Evolutionary conservation across 2,888 invertebrate species (phyloP).

Genomic region (Liopterus haemorrhoidalis): DNA sequence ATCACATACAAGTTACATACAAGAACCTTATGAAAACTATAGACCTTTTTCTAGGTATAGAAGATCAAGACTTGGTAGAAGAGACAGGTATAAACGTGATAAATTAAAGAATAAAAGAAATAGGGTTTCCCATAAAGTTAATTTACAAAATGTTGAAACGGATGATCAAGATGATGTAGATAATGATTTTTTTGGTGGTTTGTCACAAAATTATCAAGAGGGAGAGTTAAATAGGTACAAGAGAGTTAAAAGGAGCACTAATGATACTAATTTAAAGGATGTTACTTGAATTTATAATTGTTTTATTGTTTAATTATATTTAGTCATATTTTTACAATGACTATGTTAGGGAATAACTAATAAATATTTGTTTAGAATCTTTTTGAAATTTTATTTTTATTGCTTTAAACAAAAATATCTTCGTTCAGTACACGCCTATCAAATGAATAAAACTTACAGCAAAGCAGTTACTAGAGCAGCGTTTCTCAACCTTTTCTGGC

Average conservation of each 20-base stretch:
- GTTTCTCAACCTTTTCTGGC: too few relatives aligned
- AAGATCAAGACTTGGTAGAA: conserved; percentile 10
- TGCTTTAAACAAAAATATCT: too few relatives aligned
- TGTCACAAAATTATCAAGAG: conserved; percentile 42
- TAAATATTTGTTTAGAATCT: too few relatives aligned
- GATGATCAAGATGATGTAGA: conserved; percentile 31
- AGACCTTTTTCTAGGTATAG: too few relatives aligned
- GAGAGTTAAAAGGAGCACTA: conserved; percentile 38
- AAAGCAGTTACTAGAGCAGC: too few relatives aligned
- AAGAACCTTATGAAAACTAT: too few relatives aligned
- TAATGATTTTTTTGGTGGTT: conserved; percentile 43
- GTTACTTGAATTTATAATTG: conserved; percentile 1
- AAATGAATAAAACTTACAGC: too few relatives aligned
- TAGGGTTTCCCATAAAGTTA: neutral
- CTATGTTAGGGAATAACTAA: too few relatives aligned
- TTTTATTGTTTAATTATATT: conserved; percentile 1
- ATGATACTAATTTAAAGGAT: neutral
- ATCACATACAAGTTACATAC: too few relatives aligned
- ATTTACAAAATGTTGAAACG: conserved; percentile 7
- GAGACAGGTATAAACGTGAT: conserved; percentile 10
- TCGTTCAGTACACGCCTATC: too few relatives aligned
- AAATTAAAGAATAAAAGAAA: conserved; percentile 20
- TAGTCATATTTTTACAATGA: conserved; percentile 11
- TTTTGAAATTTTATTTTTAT: too few relatives aligned
- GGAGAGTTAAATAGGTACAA: conserved; percentile 44